Evolutionary conservation across 2,888 invertebrate species (phyloP), one percentile per base, ranked within the genome.

Genomic region (Agrenia bidenticulata): DNA sequence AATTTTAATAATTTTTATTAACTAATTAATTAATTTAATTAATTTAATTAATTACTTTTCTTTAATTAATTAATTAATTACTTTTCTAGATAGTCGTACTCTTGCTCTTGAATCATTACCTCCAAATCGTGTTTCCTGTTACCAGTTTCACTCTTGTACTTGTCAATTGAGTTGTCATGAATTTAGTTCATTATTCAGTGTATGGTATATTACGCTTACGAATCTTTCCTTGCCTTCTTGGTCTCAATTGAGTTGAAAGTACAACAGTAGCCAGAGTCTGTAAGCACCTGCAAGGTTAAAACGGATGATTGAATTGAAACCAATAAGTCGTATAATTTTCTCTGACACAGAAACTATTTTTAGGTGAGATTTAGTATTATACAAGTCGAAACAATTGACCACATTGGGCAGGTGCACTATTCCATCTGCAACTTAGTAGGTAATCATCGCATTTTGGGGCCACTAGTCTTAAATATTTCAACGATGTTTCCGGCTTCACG

Each of bases 361-460:
- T n/a, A n/a, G n/a, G n/a, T n/a, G n/a, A n/a, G n/a, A n/a, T n/a
- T n/a, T 49, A 17, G 24, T 5, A 24, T 23, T 11, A 4, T 57
- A 57, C 69, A 37, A 73, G 58, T 15, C 69, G 61, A 19, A 72
- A 70, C 49, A 74, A 49, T 45, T 63, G 57, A 17, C 61, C 61
- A 54, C 70, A 71, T 9, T 54, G 26, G n/a, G 68, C 66, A 15
- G 63, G 61, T 2, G 66, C 66, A 26, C 66, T 67, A 55, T 74
- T 72, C 73, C 73, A 73, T 24, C 59, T 61, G 54, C 75, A 75
- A 1, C 66, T 67, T 1, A 73, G 55, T 11, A 75, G 39, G 50
- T 70, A 75, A 49, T 75, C 72, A 32, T 69, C 69, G 41, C 75
- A 75, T 68, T 75, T 75, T 15, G 75, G 75, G 13, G 75, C 69